These are phyloP conservation scores for Cetoscarus ocellatus DNA, from an alignment of 2,797 vertebrate species.

Conservation along the genomic window DNA sequence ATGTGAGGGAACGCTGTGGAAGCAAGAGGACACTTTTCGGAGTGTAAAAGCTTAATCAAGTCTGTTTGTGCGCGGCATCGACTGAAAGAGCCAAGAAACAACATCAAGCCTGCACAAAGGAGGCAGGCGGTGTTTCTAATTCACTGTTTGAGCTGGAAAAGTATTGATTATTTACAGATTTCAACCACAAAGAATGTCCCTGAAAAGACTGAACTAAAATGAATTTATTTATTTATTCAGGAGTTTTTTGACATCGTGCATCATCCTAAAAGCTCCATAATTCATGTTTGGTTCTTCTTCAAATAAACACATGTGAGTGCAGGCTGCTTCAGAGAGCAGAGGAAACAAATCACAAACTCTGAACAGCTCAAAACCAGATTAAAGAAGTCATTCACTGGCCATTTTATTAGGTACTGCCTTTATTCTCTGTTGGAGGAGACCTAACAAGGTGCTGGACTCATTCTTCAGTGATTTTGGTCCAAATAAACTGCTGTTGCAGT, in stretches of 20 bases:
- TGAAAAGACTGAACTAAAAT: no score
- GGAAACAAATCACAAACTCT: no score
- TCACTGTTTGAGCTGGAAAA: background rate
- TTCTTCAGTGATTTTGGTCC: no score
- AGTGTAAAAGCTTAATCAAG: slow-evolving; percentile 3
- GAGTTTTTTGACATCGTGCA: background rate
- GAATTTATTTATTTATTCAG: background rate
- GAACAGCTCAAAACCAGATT: no score
- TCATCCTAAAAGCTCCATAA: background rate
- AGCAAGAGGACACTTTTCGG: background rate
- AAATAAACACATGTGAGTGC: background rate
- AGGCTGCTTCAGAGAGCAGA: background rate
- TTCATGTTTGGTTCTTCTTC: background rate
- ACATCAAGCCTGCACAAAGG: background rate
- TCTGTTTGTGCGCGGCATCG: background rate
- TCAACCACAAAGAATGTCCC: background rate
- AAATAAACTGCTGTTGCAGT: no score
- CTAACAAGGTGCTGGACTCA: no score
- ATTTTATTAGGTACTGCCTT: no score
- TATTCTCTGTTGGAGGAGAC: no score
- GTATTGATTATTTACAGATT: background rate
- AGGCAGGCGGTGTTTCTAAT: background rate
- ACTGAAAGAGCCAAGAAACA: no score
- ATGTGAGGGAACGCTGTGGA: background rate
- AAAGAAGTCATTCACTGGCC: no score